These are phyloP conservation scores for Alloscopus bannaensis DNA, from an alignment of 2,888 invertebrate species.

Conservation along the genomic window DNA sequence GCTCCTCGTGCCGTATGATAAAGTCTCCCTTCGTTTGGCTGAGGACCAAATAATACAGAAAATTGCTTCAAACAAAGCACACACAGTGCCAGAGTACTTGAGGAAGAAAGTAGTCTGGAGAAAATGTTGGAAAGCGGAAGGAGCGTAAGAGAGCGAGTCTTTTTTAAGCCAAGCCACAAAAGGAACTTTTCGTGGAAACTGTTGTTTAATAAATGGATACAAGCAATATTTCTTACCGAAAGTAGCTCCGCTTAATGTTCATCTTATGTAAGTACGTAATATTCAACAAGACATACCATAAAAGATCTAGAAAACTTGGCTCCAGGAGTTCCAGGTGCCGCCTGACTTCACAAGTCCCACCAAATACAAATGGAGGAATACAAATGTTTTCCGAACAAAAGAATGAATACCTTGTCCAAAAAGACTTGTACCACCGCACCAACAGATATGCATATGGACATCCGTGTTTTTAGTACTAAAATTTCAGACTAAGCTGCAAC, in stretches of 20 bases:
- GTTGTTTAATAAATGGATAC: slow-evolving; percentile 23
- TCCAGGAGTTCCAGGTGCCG: neutral
- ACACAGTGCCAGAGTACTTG: too few species aligned
- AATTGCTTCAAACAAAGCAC: slow-evolving; percentile 42
- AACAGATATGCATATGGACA: too few species aligned
- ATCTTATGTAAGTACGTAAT: slow-evolving; percentile 23
- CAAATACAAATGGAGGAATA: too few species aligned
- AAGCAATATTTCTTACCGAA: slow-evolving; percentile 17
- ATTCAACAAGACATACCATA: slow-evolving; percentile 16
- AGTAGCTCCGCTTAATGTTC: slow-evolving; percentile 26
- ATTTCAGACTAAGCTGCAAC: too few species aligned
- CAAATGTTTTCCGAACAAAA: too few species aligned
- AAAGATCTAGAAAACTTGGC: neutral
- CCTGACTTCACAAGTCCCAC: too few species aligned
- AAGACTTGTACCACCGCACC: too few species aligned
- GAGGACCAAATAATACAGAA: slow-evolving; percentile 51
- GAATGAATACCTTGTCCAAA: neutral
- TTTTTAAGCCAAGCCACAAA: slow-evolving; percentile 52
- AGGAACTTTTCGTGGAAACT: slow-evolving; percentile 29
- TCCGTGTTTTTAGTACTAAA: too few species aligned
- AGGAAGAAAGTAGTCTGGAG: too few species aligned
- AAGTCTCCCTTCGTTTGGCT: slow-evolving; percentile 42
- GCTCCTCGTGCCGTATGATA: too few species aligned
- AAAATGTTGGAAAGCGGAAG: slow-evolving; percentile 16
- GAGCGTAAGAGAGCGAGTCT: slow-evolving; percentile 22